A percentile compares a stretch with the other conserved stretches of the same genome.
Evolutionary conservation across 2,797 vertebrate species (phyloP).

Genomic region (Pempheris klunzingeri): DNA sequence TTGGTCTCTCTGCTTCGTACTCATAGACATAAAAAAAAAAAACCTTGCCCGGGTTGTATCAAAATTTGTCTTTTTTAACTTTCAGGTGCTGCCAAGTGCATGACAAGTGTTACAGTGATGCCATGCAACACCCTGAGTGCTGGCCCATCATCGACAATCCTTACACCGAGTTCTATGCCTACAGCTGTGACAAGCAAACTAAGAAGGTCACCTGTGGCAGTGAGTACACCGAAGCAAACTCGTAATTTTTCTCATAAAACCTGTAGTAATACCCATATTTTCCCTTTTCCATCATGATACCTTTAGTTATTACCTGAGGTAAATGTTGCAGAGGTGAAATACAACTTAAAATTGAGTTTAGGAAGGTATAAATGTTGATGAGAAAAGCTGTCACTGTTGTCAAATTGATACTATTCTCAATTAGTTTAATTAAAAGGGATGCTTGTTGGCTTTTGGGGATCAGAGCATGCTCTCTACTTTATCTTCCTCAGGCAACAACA

Average conservation of each 20-base stretch:
- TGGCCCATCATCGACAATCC: constrained; percentile 83
- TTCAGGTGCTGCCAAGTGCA: constrained; percentile 83
- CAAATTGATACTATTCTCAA: not conserved
- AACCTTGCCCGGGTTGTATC: rapidly evolving
- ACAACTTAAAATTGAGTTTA: not conserved
- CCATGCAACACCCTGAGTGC: constrained; percentile 76
- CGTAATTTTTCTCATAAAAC: not conserved
- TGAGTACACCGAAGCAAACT: constrained; percentile 58
- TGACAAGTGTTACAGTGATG: constrained; percentile 75
- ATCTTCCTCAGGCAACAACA: constrained; percentile 79
- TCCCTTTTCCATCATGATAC: not conserved
- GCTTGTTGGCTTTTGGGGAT: not conserved
- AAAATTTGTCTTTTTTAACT: not conserved
- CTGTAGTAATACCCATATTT: not conserved
- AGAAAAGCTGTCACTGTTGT: not conserved
- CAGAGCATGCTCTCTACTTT: not conserved
- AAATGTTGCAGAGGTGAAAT: not conserved
- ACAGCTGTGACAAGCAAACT: constrained; percentile 68
- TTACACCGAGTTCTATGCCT: constrained; percentile 79
- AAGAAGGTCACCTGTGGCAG: constrained; percentile 75
- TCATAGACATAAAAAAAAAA: no score
- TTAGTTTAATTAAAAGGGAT: not conserved
- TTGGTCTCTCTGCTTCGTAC: not conserved
- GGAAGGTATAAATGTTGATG: not conserved
- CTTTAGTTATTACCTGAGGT: no score